Base-by-base conservation (phyloP, 2,888 invertebrate species). In the Auanema sp. region DNA sequence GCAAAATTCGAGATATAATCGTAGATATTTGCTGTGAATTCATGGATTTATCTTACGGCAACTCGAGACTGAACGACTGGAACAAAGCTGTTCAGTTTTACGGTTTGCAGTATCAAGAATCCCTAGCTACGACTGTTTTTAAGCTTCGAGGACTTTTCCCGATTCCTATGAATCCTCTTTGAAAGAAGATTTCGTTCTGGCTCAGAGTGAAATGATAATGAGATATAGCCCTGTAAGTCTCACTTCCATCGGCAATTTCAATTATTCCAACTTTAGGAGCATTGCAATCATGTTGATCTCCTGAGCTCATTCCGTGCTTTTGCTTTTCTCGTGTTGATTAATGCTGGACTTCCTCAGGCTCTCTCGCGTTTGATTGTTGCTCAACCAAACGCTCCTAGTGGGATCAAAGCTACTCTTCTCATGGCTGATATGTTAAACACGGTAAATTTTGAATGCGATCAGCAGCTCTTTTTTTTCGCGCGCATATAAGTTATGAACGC, bases 181-280 rank as follows among this genome's bases (percentile, higher is more conserved):
- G 33, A 71, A 77, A 54, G 72, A 77, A 33, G 78, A 82, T 24
- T 82, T 82, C 58, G 78, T 82, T 6, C 66, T 82, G 49, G 80
- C 75, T 23, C 75, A 75, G 40, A 66, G 60, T 12, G 76, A 75
- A 16, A 59, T 64, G 5, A 18, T 68, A 6, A 16, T 72, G 21
- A 62, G 72, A 44, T 63, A 69, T 47, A 67, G 69, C 44, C 63
- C 68, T 18, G 75, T 68, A 25, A 21, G 63, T 64, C 47, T 11
- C 40, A 23, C 12, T n/a, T 52, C 41, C 11, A 6, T 18, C 12
- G 16, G 4, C 8, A 33, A 57, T 59, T 60, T 42, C 66, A 60
- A 18, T 51, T 6, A 56, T 62, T 65, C 11, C 58, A n/a, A n/a
- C n/a, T n/a, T n/a, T n/a, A 66, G 63, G 63, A 62, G 16, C 53